phyloP scores from a whole-genome alignment of 2,888 invertebrate species.

The Emmelina monodactyla region DNA sequence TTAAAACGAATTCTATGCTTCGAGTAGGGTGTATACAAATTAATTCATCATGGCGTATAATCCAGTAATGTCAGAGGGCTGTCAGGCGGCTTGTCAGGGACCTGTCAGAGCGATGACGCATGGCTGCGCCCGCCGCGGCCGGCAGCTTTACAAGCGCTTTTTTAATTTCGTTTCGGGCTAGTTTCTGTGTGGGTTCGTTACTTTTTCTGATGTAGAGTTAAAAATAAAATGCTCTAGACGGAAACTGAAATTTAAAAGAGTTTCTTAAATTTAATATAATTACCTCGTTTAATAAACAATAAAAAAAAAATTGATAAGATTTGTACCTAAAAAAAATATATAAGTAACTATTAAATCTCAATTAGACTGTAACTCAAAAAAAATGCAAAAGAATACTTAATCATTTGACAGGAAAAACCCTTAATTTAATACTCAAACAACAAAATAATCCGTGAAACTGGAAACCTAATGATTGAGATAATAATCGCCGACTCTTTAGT shows the following conservation, averaged over 20 bases:
- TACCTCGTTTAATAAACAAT: too few species aligned
- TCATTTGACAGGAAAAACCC: not conserved
- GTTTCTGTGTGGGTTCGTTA: not conserved
- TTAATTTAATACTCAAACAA: slow-evolving; percentile 17
- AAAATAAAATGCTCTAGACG: not conserved
- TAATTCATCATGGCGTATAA: slow-evolving; percentile 58
- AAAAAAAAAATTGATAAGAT: too few species aligned
- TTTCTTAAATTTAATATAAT: not conserved
- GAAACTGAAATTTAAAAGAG: not conserved
- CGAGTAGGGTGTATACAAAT: slow-evolving; percentile 35
- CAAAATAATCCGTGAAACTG: slow-evolving; percentile 32
- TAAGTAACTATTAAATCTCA: too few species aligned
- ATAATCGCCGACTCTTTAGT: slow-evolving; percentile 9
- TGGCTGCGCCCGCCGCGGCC: slow-evolving; percentile 45
- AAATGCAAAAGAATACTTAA: too few species aligned
- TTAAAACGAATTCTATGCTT: slow-evolving; percentile 28
- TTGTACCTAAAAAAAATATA: too few species aligned
- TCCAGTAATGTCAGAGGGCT: slow-evolving; percentile 40
- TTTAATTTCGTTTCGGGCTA: slow-evolving; percentile 11
- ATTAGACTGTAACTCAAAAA: too few species aligned
- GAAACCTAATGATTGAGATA: slow-evolving; percentile 22
- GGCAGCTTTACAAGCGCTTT: slow-evolving; percentile 29
- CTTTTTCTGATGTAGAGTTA: not conserved
- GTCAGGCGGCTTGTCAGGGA: slow-evolving; percentile 44
- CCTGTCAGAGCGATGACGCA: slow-evolving; percentile 59